These are phyloP conservation scores for Platyrinchus mystaceus DNA, from an alignment of 2,797 vertebrate genomes.

Conservation along the genomic window DNA sequence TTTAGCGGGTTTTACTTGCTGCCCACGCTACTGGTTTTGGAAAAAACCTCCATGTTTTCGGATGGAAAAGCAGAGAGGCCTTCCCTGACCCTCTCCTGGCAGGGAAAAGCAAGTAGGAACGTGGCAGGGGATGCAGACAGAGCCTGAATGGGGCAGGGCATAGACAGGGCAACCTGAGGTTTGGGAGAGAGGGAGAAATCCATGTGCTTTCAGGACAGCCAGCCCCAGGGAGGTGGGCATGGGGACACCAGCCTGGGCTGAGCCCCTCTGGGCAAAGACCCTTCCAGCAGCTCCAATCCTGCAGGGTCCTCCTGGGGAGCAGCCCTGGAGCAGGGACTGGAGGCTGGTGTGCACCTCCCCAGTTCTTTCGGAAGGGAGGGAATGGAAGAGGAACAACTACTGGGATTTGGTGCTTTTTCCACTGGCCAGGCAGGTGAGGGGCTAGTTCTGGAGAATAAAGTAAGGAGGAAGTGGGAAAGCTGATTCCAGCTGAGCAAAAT, in stretches of 20 bases:
- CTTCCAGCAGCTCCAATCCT: not conserved
- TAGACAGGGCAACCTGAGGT: not conserved
- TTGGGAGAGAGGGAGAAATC: not conserved
- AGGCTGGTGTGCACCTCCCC: not conserved
- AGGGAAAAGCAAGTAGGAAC: not conserved
- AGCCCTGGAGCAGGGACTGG: not conserved
- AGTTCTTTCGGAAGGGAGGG: not conserved
- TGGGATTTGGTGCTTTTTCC: not conserved
- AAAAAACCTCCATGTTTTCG: not conserved
- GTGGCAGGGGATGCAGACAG: not conserved
- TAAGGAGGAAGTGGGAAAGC: not conserved
- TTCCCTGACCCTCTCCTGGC: not conserved
- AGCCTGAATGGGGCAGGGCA: not conserved
- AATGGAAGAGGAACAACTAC: not conserved
- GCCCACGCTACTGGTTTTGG: not conserved
- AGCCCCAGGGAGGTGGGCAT: not conserved
- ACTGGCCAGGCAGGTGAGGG: not conserved
- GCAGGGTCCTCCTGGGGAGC: not conserved
- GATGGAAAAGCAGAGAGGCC: not conserved
- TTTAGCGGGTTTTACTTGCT: not conserved
- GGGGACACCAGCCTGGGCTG: not conserved
- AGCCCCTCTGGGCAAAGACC: not conserved
- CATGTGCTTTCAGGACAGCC: accelerated
- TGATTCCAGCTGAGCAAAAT: not conserved
- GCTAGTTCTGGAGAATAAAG: not conserved